Percentiles rank a stretch among this genome's conserved stretches.
Conservation (phyloP, 2,797 vertebrate species). For the Anas flavirostris region DNA sequence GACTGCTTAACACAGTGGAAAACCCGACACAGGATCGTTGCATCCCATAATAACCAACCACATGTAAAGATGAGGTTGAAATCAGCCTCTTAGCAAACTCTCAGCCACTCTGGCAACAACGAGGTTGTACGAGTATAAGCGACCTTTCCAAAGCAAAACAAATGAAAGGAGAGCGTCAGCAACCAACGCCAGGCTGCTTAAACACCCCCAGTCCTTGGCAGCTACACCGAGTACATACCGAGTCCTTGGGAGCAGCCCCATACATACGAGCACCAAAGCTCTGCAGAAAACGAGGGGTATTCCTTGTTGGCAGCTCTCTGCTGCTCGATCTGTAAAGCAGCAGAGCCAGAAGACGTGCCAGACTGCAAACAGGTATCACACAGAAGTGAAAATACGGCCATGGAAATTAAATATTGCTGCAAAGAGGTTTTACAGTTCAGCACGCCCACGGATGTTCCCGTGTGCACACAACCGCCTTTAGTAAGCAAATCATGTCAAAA, state of each 20-base stretch:
- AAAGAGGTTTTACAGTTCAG: conserved; percentile 19
- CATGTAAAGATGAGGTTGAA: background rate
- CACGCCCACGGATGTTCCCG: conserved; percentile 34
- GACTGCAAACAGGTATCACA: background rate
- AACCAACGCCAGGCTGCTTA: background rate
- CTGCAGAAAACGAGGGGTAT: background rate
- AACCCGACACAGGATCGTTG: background rate
- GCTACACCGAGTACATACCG: background rate
- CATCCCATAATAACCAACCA: background rate
- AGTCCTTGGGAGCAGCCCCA: background rate
- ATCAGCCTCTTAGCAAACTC: background rate
- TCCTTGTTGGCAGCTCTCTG: background rate
- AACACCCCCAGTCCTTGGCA: background rate
- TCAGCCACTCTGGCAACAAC: background rate
- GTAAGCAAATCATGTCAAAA: background rate
- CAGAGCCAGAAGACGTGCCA: background rate
- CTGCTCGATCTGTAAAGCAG: background rate
- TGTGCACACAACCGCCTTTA: background rate
- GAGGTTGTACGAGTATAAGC: background rate
- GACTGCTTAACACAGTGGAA: background rate
- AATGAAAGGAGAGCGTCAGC: background rate
- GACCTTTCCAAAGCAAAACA: background rate
- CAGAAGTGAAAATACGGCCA: background rate
- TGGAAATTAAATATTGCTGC: background rate
- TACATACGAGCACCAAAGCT: background rate